A percentile compares a stretch with the other conserved stretches of the same genome.
Conservation (phyloP, 2,888 invertebrate genomes). For the Opisthograptis luteolata region DNA sequence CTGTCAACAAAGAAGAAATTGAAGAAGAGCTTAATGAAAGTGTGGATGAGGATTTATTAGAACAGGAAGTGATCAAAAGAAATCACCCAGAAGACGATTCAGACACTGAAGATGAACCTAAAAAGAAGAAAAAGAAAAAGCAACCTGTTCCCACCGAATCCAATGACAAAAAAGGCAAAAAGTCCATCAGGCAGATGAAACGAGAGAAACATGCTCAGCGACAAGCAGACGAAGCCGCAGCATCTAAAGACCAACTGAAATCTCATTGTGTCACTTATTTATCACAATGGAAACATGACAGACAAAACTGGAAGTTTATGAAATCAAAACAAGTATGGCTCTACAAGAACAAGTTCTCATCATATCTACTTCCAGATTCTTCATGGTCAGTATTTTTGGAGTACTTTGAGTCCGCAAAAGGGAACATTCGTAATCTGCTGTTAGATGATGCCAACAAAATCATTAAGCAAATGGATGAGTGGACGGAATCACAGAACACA, state of each 20-base stretch:
- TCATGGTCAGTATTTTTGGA: slow-evolving; percentile 87
- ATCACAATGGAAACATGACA: slow-evolving; percentile 89
- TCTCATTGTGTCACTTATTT: slow-evolving; percentile 87
- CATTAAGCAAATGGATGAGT: slow-evolving; percentile 85
- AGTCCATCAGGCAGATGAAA: slow-evolving; percentile 87
- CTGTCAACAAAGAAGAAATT: slow-evolving; percentile 32
- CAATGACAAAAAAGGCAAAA: slow-evolving; percentile 70
- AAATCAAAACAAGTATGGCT: slow-evolving; percentile 91
- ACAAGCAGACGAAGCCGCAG: slow-evolving; percentile 80
- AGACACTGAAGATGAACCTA: slow-evolving; percentile 58
- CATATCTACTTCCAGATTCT: slow-evolving; percentile 82
- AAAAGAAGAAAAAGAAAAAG: slow-evolving; percentile 67
- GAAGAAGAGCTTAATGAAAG: slow-evolving; percentile 35
- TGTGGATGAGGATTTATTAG: slow-evolving; percentile 28
- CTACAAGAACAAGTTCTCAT: slow-evolving; percentile 87
- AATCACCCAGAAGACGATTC: slow-evolving; percentile 53
- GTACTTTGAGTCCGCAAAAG: slow-evolving; percentile 88
- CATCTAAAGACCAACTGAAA: slow-evolving; percentile 81
- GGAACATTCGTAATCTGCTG: slow-evolving; percentile 86
- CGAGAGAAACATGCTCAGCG: slow-evolving; percentile 85
- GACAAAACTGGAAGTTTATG: slow-evolving; percentile 91
- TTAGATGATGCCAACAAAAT: slow-evolving; percentile 86
- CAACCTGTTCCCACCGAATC: slow-evolving; percentile 50
- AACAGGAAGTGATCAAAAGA: slow-evolving; percentile 38
- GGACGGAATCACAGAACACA: slow-evolving; percentile 66